Percentiles rank a stretch among this genome's conserved stretches.
Evolutionary conservation across 2,113 vertebrate species (phyloP).

Genomic region (Nesoenas mayeri): DNA sequence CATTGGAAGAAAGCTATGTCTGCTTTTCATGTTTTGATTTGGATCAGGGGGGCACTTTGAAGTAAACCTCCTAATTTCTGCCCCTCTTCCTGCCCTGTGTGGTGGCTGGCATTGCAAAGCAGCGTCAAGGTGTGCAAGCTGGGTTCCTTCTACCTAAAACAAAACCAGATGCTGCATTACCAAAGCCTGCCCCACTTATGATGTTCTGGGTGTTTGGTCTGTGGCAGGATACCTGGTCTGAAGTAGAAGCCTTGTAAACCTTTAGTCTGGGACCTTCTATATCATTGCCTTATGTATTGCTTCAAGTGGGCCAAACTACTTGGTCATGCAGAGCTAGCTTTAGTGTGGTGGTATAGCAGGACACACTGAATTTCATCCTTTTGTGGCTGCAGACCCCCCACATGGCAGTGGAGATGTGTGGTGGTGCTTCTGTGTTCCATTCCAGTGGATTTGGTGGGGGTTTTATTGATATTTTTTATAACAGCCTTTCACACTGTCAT

Average conservation of each 20-base stretch:
- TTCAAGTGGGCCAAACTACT: neutral
- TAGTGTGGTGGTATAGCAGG: neutral
- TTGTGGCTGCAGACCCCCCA: neutral
- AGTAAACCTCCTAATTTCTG: neutral
- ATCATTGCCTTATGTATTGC: neutral
- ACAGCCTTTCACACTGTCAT: neutral
- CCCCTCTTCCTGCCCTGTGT: accelerated
- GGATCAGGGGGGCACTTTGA: neutral
- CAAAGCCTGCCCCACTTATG: neutral
- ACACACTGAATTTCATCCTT: neutral
- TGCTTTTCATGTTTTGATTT: neutral
- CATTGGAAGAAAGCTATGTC: neutral
- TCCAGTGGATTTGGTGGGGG: neutral
- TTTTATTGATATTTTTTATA: neutral
- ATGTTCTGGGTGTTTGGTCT: neutral
- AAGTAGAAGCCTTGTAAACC: neutral
- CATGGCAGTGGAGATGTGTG: neutral
- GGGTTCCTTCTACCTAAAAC: neutral
- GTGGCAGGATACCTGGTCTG: neutral
- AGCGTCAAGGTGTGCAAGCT: neutral
- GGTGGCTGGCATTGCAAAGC: neutral
- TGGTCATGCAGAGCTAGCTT: neutral
- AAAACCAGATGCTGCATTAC: neutral
- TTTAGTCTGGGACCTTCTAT: neutral
- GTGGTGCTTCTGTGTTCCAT: neutral